Evolutionary conservation across 2,888 invertebrate species (phyloP).

Genomic region (Atethmia centrago): DNA sequence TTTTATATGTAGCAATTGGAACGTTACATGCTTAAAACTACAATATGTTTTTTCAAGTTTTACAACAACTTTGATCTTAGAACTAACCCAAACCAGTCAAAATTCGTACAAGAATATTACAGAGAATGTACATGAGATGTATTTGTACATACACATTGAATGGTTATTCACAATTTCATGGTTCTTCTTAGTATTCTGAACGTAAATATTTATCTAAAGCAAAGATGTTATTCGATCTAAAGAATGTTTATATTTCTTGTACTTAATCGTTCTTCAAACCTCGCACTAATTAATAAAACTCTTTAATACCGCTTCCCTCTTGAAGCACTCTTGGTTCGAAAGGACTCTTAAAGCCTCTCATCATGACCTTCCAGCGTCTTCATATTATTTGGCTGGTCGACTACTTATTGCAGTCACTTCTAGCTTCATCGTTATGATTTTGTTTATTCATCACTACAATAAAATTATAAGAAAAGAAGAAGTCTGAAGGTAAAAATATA

Average conservation of each 20-base stretch:
- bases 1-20: neutral
- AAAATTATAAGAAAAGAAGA: neutral
- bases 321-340: conserved; percentile 39
- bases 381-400: conserved; percentile 34
- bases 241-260: conserved; percentile 50
- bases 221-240: conserved; percentile 32
- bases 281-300: conserved; percentile 63
- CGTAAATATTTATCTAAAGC: conserved; percentile 42
- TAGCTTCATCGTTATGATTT: conserved; percentile 6
- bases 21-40: neutral
- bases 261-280: conserved; percentile 54
- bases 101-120: neutral
- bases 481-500: neutral
- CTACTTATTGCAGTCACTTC: conserved; percentile 35
- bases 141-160: conserved; percentile 18
- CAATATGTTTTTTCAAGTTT: neutral
- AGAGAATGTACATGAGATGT: too few species aligned
- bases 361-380: conserved; percentile 53
- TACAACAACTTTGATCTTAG: conserved; percentile 3
- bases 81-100: neutral
- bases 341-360: conserved; percentile 55
- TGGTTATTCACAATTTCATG: conserved; percentile 24
- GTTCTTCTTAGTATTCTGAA: conserved; percentile 26
- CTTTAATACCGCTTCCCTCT: conserved; percentile 54
- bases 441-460: conserved; percentile 13